Percentiles rank a stretch among this genome's conserved stretches.
These are phyloP conservation scores for Brachyhypopomus gauderio DNA, from an alignment of 2,113 vertebrate species.

Conservation along the genomic window DNA sequence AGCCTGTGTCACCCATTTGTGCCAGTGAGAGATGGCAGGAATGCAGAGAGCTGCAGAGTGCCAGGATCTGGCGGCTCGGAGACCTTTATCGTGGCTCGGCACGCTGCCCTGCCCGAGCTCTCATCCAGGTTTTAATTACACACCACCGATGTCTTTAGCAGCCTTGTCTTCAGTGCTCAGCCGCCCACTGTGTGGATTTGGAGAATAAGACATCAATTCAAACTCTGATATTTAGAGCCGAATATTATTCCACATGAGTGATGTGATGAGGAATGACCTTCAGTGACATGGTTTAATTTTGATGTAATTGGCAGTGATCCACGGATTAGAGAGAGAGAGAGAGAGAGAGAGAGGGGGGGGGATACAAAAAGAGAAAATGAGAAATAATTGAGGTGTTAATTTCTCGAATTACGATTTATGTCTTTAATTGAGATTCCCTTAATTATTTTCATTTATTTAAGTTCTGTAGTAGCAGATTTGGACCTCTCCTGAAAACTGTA, in stretches of 20 bases:
- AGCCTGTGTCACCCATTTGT: background rate
- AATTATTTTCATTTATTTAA: background rate
- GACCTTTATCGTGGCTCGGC: conserved; percentile 11
- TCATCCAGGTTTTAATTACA: background rate
- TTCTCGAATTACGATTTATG: background rate
- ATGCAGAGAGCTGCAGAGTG: background rate
- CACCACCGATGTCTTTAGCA: background rate
- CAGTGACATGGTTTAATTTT: background rate
- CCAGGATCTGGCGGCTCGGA: background rate
- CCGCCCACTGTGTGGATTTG: background rate
- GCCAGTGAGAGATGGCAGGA: conserved; percentile 33
- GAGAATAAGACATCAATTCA: background rate
- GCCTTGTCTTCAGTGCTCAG: background rate
- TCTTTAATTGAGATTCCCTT: background rate
- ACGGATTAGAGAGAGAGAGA: background rate
- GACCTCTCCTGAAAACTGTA: background rate
- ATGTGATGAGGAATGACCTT: background rate
- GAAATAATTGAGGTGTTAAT: background rate
- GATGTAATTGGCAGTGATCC: background rate
- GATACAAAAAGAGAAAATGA: background rate
- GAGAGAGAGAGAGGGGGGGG: background rate
- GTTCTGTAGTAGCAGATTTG: background rate
- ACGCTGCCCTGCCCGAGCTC: background rate
- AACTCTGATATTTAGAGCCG: background rate
- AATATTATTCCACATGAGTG: background rate